Evolutionary conservation across 2,797 vertebrate species (phyloP).

Genomic region (Darevskia nairensis): DNA sequence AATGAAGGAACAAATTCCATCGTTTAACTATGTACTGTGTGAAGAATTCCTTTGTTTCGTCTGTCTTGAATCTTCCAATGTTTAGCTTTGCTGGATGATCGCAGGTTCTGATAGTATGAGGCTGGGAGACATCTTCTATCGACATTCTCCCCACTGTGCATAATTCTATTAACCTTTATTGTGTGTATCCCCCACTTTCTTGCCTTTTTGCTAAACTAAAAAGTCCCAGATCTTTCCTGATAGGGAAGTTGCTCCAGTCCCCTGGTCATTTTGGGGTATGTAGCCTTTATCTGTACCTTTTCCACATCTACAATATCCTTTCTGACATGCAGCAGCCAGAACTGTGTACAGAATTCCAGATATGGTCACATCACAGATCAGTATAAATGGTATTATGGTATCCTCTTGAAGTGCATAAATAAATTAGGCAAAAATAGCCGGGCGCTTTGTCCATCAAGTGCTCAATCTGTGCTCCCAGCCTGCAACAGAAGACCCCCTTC

Average conservation of each 20-base stretch:
- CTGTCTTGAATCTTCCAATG: background rate
- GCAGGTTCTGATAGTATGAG: background rate
- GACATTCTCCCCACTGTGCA: background rate
- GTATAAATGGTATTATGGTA: background rate
- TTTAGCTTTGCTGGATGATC: background rate
- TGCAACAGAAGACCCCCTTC: background rate
- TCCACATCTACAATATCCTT: background rate
- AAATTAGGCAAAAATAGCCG: background rate
- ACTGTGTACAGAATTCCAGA: no score
- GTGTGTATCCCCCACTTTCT: background rate
- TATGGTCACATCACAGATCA: background rate
- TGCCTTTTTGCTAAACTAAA: background rate
- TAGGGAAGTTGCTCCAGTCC: background rate
- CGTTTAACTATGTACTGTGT: background rate
- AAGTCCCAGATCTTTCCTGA: background rate
- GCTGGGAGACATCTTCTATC: background rate
- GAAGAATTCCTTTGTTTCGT: background rate
- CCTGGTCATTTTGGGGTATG: background rate
- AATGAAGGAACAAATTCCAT: background rate
- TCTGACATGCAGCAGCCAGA: background rate
- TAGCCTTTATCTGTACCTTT: background rate
- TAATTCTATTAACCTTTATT: background rate
- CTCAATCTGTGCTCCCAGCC: background rate
- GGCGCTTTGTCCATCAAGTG: background rate
- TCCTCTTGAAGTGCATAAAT: background rate